These are phyloP conservation scores for Ditylenchus dipsaci DNA, from an alignment of 1,140 invertebrate species.

Conservation along the genomic window DNA sequence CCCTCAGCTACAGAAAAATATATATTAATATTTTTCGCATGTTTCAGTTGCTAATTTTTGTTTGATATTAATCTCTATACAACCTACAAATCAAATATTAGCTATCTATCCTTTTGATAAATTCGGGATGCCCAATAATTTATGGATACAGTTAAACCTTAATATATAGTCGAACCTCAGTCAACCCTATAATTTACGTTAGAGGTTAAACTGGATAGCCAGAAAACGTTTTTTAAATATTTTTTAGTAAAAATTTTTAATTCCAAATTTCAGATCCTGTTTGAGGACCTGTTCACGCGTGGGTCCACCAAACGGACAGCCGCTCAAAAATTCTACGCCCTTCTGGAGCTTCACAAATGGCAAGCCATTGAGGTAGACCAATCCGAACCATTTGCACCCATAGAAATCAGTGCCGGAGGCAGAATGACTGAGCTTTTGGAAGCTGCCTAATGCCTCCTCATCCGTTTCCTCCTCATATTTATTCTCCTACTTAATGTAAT, in stretches of 20 bases:
- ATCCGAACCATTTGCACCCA: constrained; percentile 35
- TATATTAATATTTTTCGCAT: background rate
- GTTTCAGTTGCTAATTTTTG: background rate
- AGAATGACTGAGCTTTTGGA: constrained; percentile 29
- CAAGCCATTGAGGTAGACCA: constrained; percentile 58
- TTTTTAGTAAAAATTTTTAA: no score
- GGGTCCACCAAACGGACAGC: constrained; percentile 59
- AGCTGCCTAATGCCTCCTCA: background rate
- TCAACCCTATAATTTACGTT: no score
- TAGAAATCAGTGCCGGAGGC: constrained; percentile 34
- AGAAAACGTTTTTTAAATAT: no score
- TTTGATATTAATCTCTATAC: background rate
- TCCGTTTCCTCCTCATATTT: no score
- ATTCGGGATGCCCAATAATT: no score
- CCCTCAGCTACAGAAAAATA: background rate
- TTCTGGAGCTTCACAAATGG: constrained; percentile 61
- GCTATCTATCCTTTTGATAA: no score
- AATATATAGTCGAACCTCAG: no score
- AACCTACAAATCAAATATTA: no score
- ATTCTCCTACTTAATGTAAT: no score
- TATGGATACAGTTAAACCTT: no score
- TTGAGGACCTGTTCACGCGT: constrained; percentile 44
- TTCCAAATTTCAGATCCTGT: constrained; percentile 34
- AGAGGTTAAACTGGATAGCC: no score
- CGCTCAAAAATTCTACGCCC: constrained; percentile 63